Evolutionary conservation across 2,888 invertebrate genomes (phyloP), one percentile per base, ranked within the genome.

Genomic region (Neoascia interrupta): DNA sequence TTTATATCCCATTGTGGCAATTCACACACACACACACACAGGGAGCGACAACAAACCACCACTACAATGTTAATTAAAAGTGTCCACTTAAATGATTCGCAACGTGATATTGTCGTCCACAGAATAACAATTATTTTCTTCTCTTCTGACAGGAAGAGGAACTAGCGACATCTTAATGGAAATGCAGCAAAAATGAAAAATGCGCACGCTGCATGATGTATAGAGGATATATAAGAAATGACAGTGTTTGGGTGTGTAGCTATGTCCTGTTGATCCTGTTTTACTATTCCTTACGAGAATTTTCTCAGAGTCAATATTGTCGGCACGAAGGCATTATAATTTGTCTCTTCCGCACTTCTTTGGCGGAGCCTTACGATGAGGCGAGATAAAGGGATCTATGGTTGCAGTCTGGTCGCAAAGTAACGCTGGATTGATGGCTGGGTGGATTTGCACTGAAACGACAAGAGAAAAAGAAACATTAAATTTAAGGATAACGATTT

Each of bases 61-160:
- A 16, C 58, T 34, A 58, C 70, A 79, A 60, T 73, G 79, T 79
- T 73, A 79, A 79, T 79, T 79, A 73, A 79, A 66, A 68, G 66
- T 63, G 79, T 61, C 79, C 79, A 72, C 66, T 68, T 79, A 66
- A 79, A 79, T 73, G 66, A 73, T 39, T 73, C 54, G 73, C 60
- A 79, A 66, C 56, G 54, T 61, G 66, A 54, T 73, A 56, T 43
- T 41, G 61, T 73, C 51, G 68, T 56, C 54, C 49, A 56, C 26
- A 37, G 73, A 73, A 79, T 79, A 73, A 68, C 73, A 79, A 73
- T 72, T 73, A 56, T 36, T 72, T 76, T 70, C 61, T 49, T 61
- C 73, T 56, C 31, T 60, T 43, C 56, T 43, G 41, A 3, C 66
- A 73, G 79, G 68, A 68, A 68, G 41, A 66, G 43, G 49, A 66